phyloP scores from a whole-genome alignment of 2,888 invertebrate genomes.

The Anodontia alba region DNA sequence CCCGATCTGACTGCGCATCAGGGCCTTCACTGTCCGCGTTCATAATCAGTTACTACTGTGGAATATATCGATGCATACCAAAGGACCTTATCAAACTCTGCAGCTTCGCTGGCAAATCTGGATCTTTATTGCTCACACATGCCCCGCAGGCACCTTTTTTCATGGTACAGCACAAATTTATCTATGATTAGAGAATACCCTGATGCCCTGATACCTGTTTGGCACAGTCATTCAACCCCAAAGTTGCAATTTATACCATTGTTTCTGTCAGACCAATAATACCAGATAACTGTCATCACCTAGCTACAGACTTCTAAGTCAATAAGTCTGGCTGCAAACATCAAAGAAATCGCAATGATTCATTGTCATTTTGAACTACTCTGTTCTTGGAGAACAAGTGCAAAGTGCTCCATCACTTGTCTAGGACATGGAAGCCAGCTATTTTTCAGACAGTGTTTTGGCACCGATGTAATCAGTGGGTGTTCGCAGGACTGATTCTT shows the following conservation, averaged over 20 bases:
- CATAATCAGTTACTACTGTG: too few relatives aligned
- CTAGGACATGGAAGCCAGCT: slow-evolving; percentile 1
- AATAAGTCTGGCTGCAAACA: slow-evolving; percentile 24
- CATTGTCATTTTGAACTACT: slow-evolving; percentile 26
- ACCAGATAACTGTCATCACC: slow-evolving; percentile 19
- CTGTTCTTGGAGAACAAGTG: slow-evolving; percentile 12
- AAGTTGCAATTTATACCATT: background rate
- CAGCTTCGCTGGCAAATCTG: too few relatives aligned
- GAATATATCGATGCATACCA: too few relatives aligned
- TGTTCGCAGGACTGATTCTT: background rate
- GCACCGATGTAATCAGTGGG: slow-evolving; percentile 12
- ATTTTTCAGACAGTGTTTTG: slow-evolving; percentile 6
- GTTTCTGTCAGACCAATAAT: background rate
- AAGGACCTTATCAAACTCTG: too few relatives aligned
- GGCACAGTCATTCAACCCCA: too few relatives aligned
- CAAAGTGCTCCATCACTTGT: slow-evolving; percentile 21
- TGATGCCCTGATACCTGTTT: too few relatives aligned
- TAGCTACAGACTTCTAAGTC: background rate
- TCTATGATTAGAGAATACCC: too few relatives aligned
- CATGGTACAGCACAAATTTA: too few relatives aligned
- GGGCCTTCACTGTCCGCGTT: too few relatives aligned
- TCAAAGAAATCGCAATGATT: slow-evolving; percentile 18
- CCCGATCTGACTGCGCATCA: too few relatives aligned
- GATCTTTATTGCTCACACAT: too few relatives aligned
- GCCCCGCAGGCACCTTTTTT: too few relatives aligned